phyloP scores from a whole-genome alignment of 2,113 vertebrate genomes.

The cattle (Bos taurus) region ARS-UCD2.0 NC_037349.1:1868501-1869000 shows the following conservation, averaged over 20 bases:
- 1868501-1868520: background rate
- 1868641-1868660: background rate
- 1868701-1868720: background rate
- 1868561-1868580: background rate
- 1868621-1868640: background rate
- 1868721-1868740: background rate
- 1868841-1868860: background rate
- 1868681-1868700: background rate
- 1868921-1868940: slow-evolving; percentile 22
- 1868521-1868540: background rate
- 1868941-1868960: background rate
- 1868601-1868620: background rate
- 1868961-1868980: background rate
- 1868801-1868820: background rate
- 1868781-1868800: background rate
- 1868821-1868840: background rate
- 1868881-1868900: background rate
- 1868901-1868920: background rate
- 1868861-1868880: background rate
- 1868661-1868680: background rate
- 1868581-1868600: background rate
- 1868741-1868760: background rate
- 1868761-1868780: background rate
- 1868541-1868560: too few relatives aligned
- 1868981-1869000: slow-evolving; percentile 26